Percentiles rank a stretch among this genome's conserved stretches.
Conservation (phyloP, 2,888 invertebrate genomes). For the Caenorhabditis sp. region DNA sequence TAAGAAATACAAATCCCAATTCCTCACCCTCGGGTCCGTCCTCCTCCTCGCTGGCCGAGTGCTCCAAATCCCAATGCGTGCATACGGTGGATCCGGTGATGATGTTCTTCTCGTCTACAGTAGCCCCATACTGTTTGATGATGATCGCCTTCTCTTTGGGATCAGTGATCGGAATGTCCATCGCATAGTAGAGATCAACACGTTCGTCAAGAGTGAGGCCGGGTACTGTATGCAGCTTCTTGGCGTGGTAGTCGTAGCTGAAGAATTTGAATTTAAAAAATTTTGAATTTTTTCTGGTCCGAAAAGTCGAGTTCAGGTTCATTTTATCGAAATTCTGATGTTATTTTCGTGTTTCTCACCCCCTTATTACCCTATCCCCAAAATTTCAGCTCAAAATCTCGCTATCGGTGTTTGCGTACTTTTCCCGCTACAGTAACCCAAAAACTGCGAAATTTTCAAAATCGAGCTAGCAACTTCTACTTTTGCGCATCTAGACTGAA, state of each 20-base stretch:
- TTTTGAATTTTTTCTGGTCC: too few relatives aligned
- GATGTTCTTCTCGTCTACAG: neutral
- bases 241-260: conserved; percentile 9
- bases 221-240: neutral
- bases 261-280: conserved; percentile 4
- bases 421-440: conserved; percentile 7
- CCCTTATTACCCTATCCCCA: neutral
- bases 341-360: neutral
- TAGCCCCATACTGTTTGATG: neutral
- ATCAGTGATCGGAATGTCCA: conserved; percentile 4
- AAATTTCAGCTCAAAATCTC: neutral
- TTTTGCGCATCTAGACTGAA: too few relatives aligned
- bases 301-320: too few relatives aligned
- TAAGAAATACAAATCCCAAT: too few relatives aligned
- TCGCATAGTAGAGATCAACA: conserved; percentile 21
- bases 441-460: neutral
- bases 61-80: conserved; percentile 17
- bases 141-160: neutral
- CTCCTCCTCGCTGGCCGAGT: conserved; percentile 9
- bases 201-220: neutral
- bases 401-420: neutral
- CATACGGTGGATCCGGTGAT: neutral
- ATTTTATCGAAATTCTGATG: too few relatives aligned
- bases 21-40: neutral
- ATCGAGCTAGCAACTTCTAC: neutral